Percentiles rank a stretch among this genome's conserved stretches.
These are phyloP conservation scores for Watsonalla binaria DNA, from an alignment of 2,888 invertebrate species.

Conservation along the genomic window DNA sequence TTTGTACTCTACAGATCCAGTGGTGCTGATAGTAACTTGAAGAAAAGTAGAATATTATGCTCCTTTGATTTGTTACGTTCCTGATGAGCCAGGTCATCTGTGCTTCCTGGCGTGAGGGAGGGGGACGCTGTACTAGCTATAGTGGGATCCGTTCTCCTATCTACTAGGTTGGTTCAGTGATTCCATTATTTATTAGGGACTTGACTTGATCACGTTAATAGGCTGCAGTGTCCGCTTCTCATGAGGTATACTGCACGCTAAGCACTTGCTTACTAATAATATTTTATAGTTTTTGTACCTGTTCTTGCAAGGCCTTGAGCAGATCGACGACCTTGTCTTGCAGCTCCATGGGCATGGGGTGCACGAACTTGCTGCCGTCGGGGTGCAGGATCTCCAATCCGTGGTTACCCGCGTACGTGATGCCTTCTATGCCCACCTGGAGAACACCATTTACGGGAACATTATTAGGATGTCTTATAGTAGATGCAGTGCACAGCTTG, in stretches of 20 bases:
- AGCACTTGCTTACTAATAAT: no score
- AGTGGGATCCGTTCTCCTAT: neutral
- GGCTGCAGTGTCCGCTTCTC: no score
- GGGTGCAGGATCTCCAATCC: slow-evolving; percentile 93
- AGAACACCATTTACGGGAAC: slow-evolving; percentile 1
- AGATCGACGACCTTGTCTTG: slow-evolving; percentile 88
- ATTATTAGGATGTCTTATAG: neutral
- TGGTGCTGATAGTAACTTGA: no score
- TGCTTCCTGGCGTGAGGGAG: no score
- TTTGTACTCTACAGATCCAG: no score
- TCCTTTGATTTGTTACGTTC: no score
- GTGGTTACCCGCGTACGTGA: slow-evolving; percentile 94
- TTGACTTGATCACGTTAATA: no score
- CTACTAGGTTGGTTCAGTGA: no score
- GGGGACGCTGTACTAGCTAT: neutral
- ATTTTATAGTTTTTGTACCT: slow-evolving; percentile 59
- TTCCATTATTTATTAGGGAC: no score
- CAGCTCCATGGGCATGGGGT: slow-evolving; percentile 92
- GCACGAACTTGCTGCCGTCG: slow-evolving; percentile 93
- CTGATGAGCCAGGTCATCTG: no score
- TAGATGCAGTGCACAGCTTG: neutral
- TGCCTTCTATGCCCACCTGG: slow-evolving; percentile 91
- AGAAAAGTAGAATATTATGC: no score
- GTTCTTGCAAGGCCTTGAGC: slow-evolving; percentile 88
- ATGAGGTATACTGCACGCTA: no score